Base-by-base conservation (phyloP, 1,140 invertebrate genomes). In the Drosophila hydei region DNA sequence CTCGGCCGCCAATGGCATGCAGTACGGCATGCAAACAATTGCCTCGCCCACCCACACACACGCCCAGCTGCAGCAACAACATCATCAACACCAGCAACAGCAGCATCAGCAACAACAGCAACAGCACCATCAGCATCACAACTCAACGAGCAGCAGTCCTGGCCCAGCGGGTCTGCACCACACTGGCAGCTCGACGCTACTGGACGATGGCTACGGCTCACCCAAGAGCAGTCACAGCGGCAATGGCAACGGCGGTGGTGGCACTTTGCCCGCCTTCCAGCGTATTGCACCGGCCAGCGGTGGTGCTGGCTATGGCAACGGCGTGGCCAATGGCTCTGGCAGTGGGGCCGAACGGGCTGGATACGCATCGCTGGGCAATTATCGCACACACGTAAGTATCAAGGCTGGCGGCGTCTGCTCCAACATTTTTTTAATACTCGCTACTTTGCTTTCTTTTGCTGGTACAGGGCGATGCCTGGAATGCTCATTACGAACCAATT, bases 361-460 rank as follows among this genome's bases (percentile, higher is more conserved):
- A 40, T 91, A 91, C 60, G 84, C 88, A 77, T 80, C 89, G 52
- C 58, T 91, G 68, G 40, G 48, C 65, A 91, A 90, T 89, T 91
- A 90, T 60, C 77, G 90, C 62, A 52, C 63, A 72, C 90, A 88
- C 63, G 90, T 91, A 74, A 90, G 48, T 43, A 88, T 78, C 3
- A 50, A 60, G 60, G 47, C 62, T 25, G 21, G 4, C 21, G 51
- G 18, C 38, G 4, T 2, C 50, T 47, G 40, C 38, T 33, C 36
- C 12, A 58, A 47, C 42, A 23, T n/a, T 12, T 45, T 19, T 68
- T 65, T n/a, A 45, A 27, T 51, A n/a, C 30, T 58, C 2, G 38
- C 36, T 38, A 21, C 21, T 56, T 2, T 16, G 54, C 14, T 51
- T 38, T 50, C 27, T 30, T n/a, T 25, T 61, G 5, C 18, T 14